Evolutionary conservation across 2,113 vertebrate species (phyloP).

Genomic region (Rhinolophus sinicus): DNA sequence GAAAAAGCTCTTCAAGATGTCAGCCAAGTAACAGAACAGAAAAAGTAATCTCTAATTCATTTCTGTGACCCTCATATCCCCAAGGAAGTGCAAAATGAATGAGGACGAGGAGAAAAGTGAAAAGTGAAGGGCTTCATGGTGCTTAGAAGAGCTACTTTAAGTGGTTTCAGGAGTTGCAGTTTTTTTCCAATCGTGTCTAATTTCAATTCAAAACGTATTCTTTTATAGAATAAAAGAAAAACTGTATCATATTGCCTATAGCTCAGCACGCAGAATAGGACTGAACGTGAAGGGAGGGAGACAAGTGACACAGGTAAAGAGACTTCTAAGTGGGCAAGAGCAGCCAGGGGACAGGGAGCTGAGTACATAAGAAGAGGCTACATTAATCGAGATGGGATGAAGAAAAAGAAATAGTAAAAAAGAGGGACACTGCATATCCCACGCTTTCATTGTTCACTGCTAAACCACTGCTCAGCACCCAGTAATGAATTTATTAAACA

Average conservation of each 20-base stretch:
- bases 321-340: background rate
- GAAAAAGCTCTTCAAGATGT: background rate
- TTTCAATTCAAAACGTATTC: background rate
- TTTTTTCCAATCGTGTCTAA: background rate
- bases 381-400: too few relatives aligned
- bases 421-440: background rate
- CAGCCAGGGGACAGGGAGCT: background rate
- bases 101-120: background rate
- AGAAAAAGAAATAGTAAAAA: background rate
- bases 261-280: background rate
- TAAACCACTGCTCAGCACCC: background rate
- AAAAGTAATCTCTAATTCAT: background rate
- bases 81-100: conserved; percentile 9
- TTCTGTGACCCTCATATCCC: background rate
- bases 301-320: background rate
- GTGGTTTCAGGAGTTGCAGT: background rate
- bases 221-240: background rate
- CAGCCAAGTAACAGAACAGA: background rate
- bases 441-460: background rate
- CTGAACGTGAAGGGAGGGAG: background rate
- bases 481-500: background rate
- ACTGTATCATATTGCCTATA: too few relatives aligned
- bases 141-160: background rate
- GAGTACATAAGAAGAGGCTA: background rate
- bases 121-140: background rate